Base-by-base conservation (phyloP, 1,140 invertebrate species). In the Andricus grossulariae region DNA sequence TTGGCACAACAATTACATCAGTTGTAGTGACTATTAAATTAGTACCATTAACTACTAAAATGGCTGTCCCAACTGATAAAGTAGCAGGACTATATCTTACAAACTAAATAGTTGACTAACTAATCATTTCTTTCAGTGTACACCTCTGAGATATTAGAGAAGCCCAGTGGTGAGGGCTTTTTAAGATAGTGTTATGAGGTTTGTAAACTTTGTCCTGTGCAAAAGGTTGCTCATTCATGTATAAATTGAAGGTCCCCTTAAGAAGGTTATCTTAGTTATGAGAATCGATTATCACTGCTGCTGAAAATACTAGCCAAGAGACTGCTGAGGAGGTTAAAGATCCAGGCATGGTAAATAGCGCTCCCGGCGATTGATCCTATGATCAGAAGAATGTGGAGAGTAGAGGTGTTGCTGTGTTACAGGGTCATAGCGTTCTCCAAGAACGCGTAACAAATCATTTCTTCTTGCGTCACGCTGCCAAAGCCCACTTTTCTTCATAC, bases 401-500 rank as follows among this genome's bases (percentile, higher is more conserved):
- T 45, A 21, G 60, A 66, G 60, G 15, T 66, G 60, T 45, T 45
- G 39, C 6, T 45, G 60, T 66, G 32, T 39, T 66, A n/a, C 60
- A 66, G 60, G 60, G 32, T 66, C 32, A 39, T 32, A 66, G 32
- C 25, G 60, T 66, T 66, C 60, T 66, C 60, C 60, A 66, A 66
- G 60, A 45, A 45, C 60, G 32, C 60, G 32, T 66, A 66, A 66
- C 60, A 39, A 66, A 66, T 66, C 60, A 66, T 66, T 66, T 66
- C 60, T 66, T 45, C 32, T 66, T 66, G 60, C 60, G 60, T 66
- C 60, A 66, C 60, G 60, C 39, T 39, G 32, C 32, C 60, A 66
- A 66, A 71, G 45, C 60, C 72, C 73, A 75, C 71, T 73, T 81
- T 78, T 83, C 79, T 83, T 79, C 82, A 72, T 81, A 66, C 71